Base-by-base conservation (phyloP, 2,797 vertebrate species). In the Melanotaenia parkinsoni region DNA sequence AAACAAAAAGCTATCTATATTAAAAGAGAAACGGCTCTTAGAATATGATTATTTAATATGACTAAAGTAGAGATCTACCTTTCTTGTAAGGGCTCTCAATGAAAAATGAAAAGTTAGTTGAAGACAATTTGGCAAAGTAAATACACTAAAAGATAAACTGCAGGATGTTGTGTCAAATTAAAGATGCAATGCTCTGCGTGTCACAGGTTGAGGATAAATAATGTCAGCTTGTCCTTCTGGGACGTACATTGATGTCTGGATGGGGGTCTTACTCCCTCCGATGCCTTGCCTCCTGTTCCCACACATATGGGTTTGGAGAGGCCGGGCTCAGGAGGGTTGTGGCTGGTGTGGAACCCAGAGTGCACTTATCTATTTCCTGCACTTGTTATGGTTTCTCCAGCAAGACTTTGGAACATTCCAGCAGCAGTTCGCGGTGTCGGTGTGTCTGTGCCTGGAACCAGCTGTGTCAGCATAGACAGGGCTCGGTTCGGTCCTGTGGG, bases 321-420 rank as follows among this genome's bases (percentile, higher is more conserved):
- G 78, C 3, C 80, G 79, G 47, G 70, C 83, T 83, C 71, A 11
- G 79, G 88, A 74, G 92, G 92, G 86, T 64, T 87, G 54, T 61
- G 89, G 95, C 92, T 85, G 57, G 91, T 78, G 88, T 93, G 89
- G 93, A 96, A 93, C 90, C 92, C 89, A 81, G 87, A 94, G 94
- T 94, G 89, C 94, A 91, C 94, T 95, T 94, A 95, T 95, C 94
- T 95, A 95, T 96, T 97, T 97, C 96, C 96, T 97, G 96, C 94
- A 93, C 95, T 96, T 96, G 96, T 97, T 97, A 94, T 96, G 95
- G 94, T 96, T 98, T 96, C 95, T 96, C 86, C 91, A 89, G 88
- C 88, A 87, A 92, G 95, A 93, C 92, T 87, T 84, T 54, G 91
- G 94, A 95, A 95, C 93, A 82, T 26, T 90, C 94, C 72, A 84